Conservation (phyloP, 2,888 invertebrate genomes). For the Cephus sareptanus region DNA sequence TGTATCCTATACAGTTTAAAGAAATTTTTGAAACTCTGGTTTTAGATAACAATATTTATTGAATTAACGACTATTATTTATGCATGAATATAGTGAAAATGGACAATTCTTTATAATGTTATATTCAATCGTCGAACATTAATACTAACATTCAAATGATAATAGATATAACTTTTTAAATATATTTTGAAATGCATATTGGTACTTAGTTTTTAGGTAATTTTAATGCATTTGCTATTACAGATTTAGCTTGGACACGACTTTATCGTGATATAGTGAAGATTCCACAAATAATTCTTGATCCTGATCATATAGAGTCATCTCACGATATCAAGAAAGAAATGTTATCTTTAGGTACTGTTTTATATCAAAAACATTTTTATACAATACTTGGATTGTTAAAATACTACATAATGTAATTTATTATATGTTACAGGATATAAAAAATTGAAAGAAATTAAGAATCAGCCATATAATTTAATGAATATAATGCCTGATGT, state of each 20-base stretch:
- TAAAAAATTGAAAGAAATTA: conserved; percentile 35
- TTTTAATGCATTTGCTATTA: background rate
- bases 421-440: conserved; percentile 31
- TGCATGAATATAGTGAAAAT: too few relatives aligned
- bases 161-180: too few relatives aligned
- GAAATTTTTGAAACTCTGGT: background rate
- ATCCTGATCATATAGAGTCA: conserved; percentile 36
- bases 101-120: background rate
- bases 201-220: background rate
- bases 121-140: background rate
- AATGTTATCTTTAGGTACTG: background rate
- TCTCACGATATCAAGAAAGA: background rate
- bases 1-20: background rate
- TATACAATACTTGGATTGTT: background rate
- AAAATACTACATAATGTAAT: background rate
- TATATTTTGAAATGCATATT: background rate
- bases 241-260: conserved; percentile 27
- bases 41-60: background rate
- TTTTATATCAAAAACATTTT: background rate
- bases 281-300: conserved; percentile 36
- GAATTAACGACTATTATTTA: background rate
- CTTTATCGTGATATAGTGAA: conserved; percentile 37
- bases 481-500: conserved; percentile 45
- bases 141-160: too few relatives aligned
- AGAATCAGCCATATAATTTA: conserved; percentile 9